Percentiles rank a stretch among this genome's conserved stretches.
Conservation (phyloP, 37 sponge, comb jelly and placozoan genomes). For the Theonella swinhoei region DNA sequence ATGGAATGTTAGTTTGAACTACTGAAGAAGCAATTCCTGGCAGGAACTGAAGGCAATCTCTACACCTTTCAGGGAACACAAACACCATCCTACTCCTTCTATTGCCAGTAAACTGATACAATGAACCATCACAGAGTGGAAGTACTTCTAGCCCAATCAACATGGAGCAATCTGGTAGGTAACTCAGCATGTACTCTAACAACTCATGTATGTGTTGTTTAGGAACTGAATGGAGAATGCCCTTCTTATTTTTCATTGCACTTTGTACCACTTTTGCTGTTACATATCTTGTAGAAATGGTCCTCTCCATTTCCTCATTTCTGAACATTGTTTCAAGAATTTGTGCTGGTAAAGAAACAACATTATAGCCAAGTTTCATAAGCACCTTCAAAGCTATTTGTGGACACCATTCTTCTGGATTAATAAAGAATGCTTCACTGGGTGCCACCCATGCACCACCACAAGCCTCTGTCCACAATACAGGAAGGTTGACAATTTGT, state of each 20-base stretch:
- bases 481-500: background rate
- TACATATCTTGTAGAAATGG: background rate
- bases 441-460: constrained; percentile 56
- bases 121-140: constrained; percentile 10
- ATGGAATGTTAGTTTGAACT: background rate
- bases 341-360: constrained; percentile 44
- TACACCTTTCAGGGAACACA: background rate
- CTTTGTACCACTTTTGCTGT: constrained; percentile 25
- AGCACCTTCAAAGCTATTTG: constrained; percentile 19
- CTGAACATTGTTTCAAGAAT: constrained; percentile 18
- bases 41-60: constrained; percentile 1
- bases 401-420: background rate
- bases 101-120: background rate
- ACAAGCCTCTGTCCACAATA: constrained; percentile 52
- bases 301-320: background rate
- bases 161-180: background rate
- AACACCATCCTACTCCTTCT: background rate
- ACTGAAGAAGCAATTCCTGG: constrained; percentile 12
- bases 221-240: background rate
- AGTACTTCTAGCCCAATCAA: constrained; percentile 11
- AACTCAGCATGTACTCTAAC: constrained; percentile 34
- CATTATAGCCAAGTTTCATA: background rate
- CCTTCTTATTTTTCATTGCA: background rate
- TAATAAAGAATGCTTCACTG: constrained; percentile 15
- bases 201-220: constrained; percentile 8